Evolutionary conservation across 53 echinoderm and acorn worm genomes (phyloP).

Genomic region (Paelopatides confundens): DNA sequence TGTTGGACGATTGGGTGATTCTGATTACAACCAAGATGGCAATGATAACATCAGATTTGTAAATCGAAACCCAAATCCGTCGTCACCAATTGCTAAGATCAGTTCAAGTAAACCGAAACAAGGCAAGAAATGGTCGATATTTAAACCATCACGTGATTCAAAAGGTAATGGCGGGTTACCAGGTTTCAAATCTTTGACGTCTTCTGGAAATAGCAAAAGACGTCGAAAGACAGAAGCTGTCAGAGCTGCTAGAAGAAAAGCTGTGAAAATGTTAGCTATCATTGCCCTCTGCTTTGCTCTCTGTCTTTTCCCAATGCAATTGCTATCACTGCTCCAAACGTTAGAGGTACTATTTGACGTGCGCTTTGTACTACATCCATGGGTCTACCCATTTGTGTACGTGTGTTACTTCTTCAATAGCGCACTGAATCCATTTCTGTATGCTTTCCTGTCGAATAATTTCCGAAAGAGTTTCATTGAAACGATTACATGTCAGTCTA

Average conservation of each 20-base stretch:
- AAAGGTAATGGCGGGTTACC: not conserved
- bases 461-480: slow-evolving; percentile 85
- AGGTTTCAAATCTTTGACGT: not conserved
- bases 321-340: slow-evolving; percentile 55
- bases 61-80: not conserved
- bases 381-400: slow-evolving; percentile 67
- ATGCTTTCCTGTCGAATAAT: slow-evolving; percentile 95
- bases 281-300: slow-evolving; percentile 84
- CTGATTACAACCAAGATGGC: not conserved
- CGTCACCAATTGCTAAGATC: not conserved
- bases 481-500: slow-evolving; percentile 57
- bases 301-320: slow-evolving; percentile 89
- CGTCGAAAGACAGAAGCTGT: slow-evolving; percentile 74
- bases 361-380: slow-evolving; percentile 45
- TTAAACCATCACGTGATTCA: not conserved
- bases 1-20: not conserved
- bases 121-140: slow-evolving; percentile 29
- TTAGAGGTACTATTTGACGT: slow-evolving; percentile 53
- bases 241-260: slow-evolving; percentile 82
- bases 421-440: slow-evolving; percentile 92
- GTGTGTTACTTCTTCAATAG: slow-evolving; percentile 87
- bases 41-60: slow-evolving; percentile 42
- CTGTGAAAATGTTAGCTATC: slow-evolving; percentile 78
- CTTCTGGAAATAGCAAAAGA: slow-evolving; percentile 55
- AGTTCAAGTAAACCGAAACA: not conserved